phyloP scores from a whole-genome alignment of 2,113 vertebrate genomes.

The Astur gentilis region DNA sequence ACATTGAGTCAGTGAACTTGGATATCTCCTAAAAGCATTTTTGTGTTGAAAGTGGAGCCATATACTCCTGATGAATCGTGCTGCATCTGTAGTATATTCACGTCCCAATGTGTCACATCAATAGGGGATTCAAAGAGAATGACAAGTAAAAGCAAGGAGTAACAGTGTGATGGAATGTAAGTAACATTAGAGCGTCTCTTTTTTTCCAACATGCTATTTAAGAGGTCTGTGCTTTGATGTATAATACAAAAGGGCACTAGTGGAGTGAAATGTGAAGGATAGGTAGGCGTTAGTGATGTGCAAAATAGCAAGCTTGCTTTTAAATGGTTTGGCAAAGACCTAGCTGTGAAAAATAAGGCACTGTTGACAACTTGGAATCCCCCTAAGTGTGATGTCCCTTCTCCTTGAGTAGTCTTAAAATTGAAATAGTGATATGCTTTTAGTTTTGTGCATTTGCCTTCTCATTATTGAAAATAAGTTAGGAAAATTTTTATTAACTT shows the following conservation, averaged over 20 bases:
- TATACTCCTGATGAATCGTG: not conserved
- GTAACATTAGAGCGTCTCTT: not conserved
- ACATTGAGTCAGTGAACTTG: not conserved
- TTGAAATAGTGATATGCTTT: not conserved
- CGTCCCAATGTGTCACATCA: not conserved
- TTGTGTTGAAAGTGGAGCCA: not conserved
- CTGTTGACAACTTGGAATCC: constrained; percentile 40
- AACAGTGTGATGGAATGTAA: constrained; percentile 29
- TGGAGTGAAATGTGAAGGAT: constrained; percentile 33
- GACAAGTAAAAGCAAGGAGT: constrained; percentile 13
- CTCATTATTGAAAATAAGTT: not conserved
- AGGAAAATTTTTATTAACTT: not conserved
- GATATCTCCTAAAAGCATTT: constrained; percentile 1
- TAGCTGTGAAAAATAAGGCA: constrained; percentile 40
- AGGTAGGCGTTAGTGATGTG: constrained; percentile 26
- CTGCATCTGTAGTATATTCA: constrained; percentile 6
- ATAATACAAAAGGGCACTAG: constrained; percentile 47
- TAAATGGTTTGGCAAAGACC: constrained; percentile 29
- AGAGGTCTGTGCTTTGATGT: constrained; percentile 42
- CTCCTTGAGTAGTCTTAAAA: not conserved
- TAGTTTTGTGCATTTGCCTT: not conserved
- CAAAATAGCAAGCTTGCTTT: constrained; percentile 42
- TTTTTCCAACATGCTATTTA: not conserved
- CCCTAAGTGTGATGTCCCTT: constrained; percentile 10
- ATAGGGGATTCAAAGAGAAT: constrained; percentile 2